These are phyloP conservation scores for Polia nebulosa DNA, from an alignment of 2,888 invertebrate genomes.

Conservation along the genomic window DNA sequence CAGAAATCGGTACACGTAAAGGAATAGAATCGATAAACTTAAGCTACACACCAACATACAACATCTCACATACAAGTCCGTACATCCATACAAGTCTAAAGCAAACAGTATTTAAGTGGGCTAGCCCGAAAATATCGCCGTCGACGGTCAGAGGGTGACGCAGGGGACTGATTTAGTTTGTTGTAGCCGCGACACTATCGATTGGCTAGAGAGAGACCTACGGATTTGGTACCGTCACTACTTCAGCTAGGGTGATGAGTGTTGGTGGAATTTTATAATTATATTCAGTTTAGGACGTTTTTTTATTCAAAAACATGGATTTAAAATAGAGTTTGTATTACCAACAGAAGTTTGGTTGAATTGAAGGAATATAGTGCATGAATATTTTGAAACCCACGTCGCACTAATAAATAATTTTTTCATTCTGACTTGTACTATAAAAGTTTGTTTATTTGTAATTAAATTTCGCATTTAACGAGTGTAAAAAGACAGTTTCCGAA, in stretches of 20 bases:
- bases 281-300: neutral
- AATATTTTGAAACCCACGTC: no score
- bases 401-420: no score
- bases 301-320: neutral
- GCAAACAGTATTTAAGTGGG: constrained; percentile 63
- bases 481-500: no score
- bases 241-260: constrained; percentile 8
- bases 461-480: no score
- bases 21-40: neutral
- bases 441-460: no score
- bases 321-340: no score
- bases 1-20: neutral
- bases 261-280: neutral
- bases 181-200: constrained; percentile 80
- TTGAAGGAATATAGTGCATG: no score
- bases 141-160: constrained; percentile 48
- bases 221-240: constrained; percentile 19
- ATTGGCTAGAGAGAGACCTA: constrained; percentile 70
- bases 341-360: no score
- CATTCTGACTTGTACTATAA: no score
- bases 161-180: constrained; percentile 79
- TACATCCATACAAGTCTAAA: constrained; percentile 50
- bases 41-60: neutral
- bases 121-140: constrained; percentile 64
- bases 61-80: constrained; percentile 8